Evolutionary conservation across 2,113 vertebrate species (phyloP).

Genomic region (Vicugna pacos): DNA sequence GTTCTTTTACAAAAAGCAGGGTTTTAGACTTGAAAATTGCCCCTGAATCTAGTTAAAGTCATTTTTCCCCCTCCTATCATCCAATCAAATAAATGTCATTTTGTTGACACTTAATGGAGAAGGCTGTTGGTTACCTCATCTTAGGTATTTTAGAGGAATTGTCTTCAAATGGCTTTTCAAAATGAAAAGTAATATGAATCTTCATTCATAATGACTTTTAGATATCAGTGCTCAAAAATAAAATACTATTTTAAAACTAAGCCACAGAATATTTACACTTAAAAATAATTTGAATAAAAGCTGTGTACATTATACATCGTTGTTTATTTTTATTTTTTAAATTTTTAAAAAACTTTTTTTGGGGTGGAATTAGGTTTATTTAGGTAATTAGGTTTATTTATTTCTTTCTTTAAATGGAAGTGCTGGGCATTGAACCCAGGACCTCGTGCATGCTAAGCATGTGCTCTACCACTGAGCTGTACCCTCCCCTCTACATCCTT

Average conservation of each 20-base stretch:
- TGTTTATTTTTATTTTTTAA: background rate
- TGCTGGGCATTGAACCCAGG: too few species aligned
- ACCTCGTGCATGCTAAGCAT: too few species aligned
- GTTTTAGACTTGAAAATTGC: background rate
- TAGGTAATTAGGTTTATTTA: too few species aligned
- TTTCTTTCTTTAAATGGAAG: too few species aligned
- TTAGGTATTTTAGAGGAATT: conserved; percentile 30
- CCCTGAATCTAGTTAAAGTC: background rate
- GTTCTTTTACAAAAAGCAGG: conserved; percentile 1
- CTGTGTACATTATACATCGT: background rate
- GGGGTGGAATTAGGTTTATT: too few species aligned
- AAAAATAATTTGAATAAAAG: background rate
- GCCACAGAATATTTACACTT: background rate
- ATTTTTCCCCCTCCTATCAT: background rate
- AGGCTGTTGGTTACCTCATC: background rate
- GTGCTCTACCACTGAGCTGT: too few species aligned
- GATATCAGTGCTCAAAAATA: background rate
- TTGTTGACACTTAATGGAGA: background rate
- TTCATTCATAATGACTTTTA: conserved; percentile 35
- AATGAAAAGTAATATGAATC: conserved; percentile 31
- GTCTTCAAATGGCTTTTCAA: conserved; percentile 49
- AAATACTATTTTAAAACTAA: conserved; percentile 54
- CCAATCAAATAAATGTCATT: conserved; percentile 2
- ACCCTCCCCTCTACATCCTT: too few species aligned
- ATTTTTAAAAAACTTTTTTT: too few species aligned